phyloP scores from a whole-genome alignment of 2,888 invertebrate species.

The Galerucella pusilla region DNA sequence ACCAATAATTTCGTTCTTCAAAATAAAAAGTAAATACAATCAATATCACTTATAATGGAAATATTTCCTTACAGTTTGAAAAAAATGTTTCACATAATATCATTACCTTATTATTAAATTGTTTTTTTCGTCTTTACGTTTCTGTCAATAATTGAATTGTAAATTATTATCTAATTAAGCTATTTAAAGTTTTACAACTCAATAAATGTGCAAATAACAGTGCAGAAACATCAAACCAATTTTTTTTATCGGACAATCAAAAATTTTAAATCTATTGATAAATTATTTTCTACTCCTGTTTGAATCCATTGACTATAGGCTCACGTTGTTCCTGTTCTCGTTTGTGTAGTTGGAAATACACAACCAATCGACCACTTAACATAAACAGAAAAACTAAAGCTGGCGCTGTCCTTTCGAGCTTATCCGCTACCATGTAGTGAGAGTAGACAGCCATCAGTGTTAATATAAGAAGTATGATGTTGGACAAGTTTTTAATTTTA shows the following conservation, averaged over 20 bases:
- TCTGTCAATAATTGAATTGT: too few relatives aligned
- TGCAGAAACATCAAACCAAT: neutral
- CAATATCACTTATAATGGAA: too few relatives aligned
- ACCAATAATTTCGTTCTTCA: too few relatives aligned
- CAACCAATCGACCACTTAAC: slow-evolving; percentile 88
- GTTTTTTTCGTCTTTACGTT: too few relatives aligned
- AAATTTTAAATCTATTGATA: neutral
- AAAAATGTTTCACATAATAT: too few relatives aligned
- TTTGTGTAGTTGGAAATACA: slow-evolving; percentile 76
- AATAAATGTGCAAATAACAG: neutral
- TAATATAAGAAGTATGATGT: slow-evolving; percentile 82
- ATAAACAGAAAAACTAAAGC: slow-evolving; percentile 93
- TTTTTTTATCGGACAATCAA: neutral
- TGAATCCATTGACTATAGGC: slow-evolving; percentile 60
- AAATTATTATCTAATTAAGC: too few relatives aligned
- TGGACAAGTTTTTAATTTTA: slow-evolving; percentile 90
- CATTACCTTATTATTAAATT: too few relatives aligned
- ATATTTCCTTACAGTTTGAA: too few relatives aligned
- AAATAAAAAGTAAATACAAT: too few relatives aligned
- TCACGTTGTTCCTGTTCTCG: slow-evolving; percentile 58
- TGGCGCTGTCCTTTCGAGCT: slow-evolving; percentile 90
- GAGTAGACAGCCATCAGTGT: slow-evolving; percentile 94
- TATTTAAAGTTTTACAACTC: too few relatives aligned
- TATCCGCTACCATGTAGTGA: slow-evolving; percentile 92
- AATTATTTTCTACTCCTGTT: slow-evolving; percentile 58